Base-by-base conservation (phyloP, 2,797 vertebrate species). In the Danio jaintianensis region DNA sequence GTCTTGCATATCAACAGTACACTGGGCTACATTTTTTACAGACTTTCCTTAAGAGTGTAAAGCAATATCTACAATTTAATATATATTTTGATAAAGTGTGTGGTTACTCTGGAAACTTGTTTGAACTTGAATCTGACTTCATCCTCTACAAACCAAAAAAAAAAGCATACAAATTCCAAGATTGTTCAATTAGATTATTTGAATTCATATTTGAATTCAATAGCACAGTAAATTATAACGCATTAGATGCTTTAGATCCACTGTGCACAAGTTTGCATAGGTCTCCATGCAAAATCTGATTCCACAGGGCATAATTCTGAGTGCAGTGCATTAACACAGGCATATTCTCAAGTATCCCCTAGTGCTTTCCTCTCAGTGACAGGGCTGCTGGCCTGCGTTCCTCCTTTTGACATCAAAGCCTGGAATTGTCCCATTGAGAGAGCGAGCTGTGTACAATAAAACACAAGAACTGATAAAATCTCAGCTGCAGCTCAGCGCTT, bases 401-500 rank as follows among this genome's bases (percentile, higher is more conserved):
- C 36, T 71, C 36, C 8, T 50, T 58, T 61, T 74, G 20, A 69
- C 69, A 73, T 74, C 69, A 79, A 83, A 75, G 62, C 20, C 38
- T 38, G 48, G 7, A 64, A 62, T 73, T 73, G 55, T 68, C 62
- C 67, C 78, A 78, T 80, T 72, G 78, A 79, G 56, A 53, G 12
- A 13, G 29, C 58, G n/a, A 52, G 13, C 55, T 75, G 4, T 22
- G 29, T n/a, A 40, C 42, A 78, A 78, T 69, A 78, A 61, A 58
- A 78, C 76, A 78, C 2, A 20, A 62, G 50, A 71, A 56, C 68
- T 79, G 69, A 80, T 80, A 73, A 73, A 20, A 80, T 80, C 61
- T 80, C 78, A 80, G 61, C 78, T 80, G 78, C 78, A 66, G 50
- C 69, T 70, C 45, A 71, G 77, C 13, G 58, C 36, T 63, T 73